Conservation (phyloP, 2,797 vertebrate species). For the Knipowitschia caucasica region DNA sequence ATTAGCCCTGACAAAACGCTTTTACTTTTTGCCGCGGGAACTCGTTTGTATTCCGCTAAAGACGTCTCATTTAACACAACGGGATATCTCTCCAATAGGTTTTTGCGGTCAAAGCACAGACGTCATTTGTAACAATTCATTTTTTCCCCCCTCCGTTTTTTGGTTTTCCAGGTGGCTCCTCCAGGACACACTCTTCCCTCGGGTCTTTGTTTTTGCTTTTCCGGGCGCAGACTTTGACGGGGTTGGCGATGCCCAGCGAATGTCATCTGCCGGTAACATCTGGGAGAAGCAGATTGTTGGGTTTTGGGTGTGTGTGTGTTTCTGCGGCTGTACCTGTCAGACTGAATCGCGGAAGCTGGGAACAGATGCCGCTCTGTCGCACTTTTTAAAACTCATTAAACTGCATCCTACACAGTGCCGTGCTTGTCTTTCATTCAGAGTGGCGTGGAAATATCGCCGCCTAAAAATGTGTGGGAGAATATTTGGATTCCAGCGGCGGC, state of each 20-base stretch:
- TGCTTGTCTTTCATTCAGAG: constrained; percentile 48
- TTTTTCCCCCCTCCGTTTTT: background rate
- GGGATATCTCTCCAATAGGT: constrained; percentile 10
- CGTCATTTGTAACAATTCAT: background rate
- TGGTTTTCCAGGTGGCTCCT: constrained; percentile 38
- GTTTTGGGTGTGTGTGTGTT: constrained; percentile 41
- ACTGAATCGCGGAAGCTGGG: constrained; percentile 43
- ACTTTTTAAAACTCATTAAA: constrained; percentile 63
- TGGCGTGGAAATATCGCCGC: constrained; percentile 29
- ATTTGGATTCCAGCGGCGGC: constrained; percentile 24
- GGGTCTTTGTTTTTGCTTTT: constrained; percentile 31
- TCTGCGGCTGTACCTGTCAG: constrained; percentile 58
- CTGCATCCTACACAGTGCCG: constrained; percentile 35
- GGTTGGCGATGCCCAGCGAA: constrained; percentile 62
- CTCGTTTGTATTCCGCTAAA: background rate
- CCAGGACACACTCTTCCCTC: constrained; percentile 31
- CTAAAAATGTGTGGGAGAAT: constrained; percentile 30
- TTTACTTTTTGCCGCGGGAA: background rate
- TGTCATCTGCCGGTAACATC: constrained; percentile 74
- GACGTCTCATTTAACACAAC: background rate
- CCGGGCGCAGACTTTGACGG: constrained; percentile 42
- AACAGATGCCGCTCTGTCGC: constrained; percentile 47
- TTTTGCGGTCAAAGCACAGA: constrained; percentile 13
- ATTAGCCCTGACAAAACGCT: background rate
- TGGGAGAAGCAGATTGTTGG: constrained; percentile 70